Percentiles rank a stretch among this genome's conserved stretches.
Evolutionary conservation across 37 sponge, comb jelly and placozoan species (phyloP).

Genomic region (Oopsacas minuta): DNA sequence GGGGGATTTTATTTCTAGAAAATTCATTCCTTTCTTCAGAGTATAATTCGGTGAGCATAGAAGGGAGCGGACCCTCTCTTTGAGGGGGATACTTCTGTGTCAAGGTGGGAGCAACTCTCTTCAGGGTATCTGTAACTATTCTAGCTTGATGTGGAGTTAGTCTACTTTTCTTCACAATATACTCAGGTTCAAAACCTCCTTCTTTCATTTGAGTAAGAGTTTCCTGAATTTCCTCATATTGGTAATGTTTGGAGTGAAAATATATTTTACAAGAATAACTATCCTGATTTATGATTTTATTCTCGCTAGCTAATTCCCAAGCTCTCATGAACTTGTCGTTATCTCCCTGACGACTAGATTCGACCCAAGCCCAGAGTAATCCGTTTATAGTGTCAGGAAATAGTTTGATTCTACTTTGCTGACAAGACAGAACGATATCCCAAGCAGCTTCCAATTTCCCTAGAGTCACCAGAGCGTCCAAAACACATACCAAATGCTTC

Average conservation of each 20-base stretch:
- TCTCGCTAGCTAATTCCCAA: background rate
- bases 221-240: background rate
- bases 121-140: background rate
- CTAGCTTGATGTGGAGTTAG: background rate
- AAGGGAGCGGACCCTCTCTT: background rate
- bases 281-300: background rate
- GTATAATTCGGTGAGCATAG: background rate
- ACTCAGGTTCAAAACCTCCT: background rate
- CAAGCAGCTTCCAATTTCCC: background rate
- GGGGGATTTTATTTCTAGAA: background rate
- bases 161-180: background rate
- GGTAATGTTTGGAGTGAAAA: background rate
- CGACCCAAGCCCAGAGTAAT: background rate
- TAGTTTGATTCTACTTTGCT: background rate
- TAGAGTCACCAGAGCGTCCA: background rate
- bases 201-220: background rate
- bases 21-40: background rate
- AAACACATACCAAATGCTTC: background rate
- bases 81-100: background rate
- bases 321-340: background rate
- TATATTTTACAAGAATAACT: background rate
- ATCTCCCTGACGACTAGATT: background rate
- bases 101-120: background rate
- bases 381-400: background rate
- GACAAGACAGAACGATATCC: background rate